Conservation (phyloP, 2,888 invertebrate genomes). For the Nymphalis polychloros region DNA sequence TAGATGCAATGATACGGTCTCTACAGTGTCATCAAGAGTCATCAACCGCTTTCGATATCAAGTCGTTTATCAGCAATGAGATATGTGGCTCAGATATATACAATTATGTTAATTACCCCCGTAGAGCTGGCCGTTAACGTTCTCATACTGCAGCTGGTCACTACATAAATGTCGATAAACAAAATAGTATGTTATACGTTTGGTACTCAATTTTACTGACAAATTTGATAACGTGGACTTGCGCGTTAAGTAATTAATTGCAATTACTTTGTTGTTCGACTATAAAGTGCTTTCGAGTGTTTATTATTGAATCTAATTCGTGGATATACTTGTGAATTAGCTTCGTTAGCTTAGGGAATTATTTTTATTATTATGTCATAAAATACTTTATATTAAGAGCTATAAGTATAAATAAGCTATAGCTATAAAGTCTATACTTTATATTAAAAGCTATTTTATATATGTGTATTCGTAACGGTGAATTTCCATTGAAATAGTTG, state of each 20-base stretch:
- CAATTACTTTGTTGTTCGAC: background rate
- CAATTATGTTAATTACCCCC: slow-evolving; percentile 28
- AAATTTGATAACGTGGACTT: slow-evolving; percentile 10
- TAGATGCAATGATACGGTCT: slow-evolving; percentile 1
- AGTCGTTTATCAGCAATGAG: slow-evolving; percentile 15
- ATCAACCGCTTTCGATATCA: background rate
- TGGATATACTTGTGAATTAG: background rate
- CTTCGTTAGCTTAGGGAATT: too few relatives aligned
- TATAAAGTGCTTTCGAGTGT: background rate
- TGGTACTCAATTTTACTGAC: slow-evolving; percentile 9
- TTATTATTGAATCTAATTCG: background rate
- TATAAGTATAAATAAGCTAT: too few relatives aligned
- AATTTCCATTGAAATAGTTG: too few relatives aligned
- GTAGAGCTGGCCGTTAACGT: slow-evolving; percentile 13
- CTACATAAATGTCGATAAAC: slow-evolving; percentile 4
- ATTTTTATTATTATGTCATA: too few relatives aligned
- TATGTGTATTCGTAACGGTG: too few relatives aligned
- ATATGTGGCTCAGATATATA: slow-evolving; percentile 19
- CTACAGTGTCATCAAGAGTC: background rate
- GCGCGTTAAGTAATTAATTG: background rate
- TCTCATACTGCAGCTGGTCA: slow-evolving; percentile 19
- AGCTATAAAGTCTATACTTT: too few relatives aligned
- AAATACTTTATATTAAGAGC: too few relatives aligned
- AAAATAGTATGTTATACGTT: slow-evolving; percentile 1
- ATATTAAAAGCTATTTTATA: too few relatives aligned